Conservation (phyloP, 2,888 invertebrate species). For the Melangyna quadrimaculata region DNA sequence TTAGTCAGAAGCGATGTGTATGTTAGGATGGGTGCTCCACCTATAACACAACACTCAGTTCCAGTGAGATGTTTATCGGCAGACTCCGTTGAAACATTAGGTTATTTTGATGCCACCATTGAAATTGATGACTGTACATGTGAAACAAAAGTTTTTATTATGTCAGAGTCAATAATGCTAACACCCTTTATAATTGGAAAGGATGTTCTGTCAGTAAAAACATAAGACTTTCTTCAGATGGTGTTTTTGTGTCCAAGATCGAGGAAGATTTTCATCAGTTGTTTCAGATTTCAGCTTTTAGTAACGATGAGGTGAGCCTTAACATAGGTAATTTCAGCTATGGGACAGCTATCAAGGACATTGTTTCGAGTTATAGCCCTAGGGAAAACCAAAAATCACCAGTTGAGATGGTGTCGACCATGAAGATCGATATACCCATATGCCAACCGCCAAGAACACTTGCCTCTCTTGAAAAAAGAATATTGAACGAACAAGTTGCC, state of each 20-base stretch:
- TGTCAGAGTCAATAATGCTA: background rate
- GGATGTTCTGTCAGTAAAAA: background rate
- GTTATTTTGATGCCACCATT: no score
- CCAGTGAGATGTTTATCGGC: no score
- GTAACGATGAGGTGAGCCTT: background rate
- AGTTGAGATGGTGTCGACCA: background rate
- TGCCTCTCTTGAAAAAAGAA: no score
- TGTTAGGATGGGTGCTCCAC: no score
- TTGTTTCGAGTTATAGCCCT: background rate
- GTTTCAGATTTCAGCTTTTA: background rate
- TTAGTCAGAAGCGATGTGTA: no score
- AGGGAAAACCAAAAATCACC: background rate
- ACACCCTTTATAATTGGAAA: background rate
- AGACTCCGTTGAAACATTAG: no score
- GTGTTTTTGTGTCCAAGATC: background rate
- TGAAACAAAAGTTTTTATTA: background rate
- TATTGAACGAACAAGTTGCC: no score
- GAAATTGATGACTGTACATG: no score
- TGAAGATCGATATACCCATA: no score
- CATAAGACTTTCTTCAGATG: background rate
- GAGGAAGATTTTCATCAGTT: background rate
- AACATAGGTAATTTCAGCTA: background rate
- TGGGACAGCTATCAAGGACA: no score
- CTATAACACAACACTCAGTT: no score
- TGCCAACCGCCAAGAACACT: no score